These are phyloP conservation scores for Pantherophis guttatus DNA, from an alignment of 2,113 vertebrate species.

Conservation along the genomic window DNA sequence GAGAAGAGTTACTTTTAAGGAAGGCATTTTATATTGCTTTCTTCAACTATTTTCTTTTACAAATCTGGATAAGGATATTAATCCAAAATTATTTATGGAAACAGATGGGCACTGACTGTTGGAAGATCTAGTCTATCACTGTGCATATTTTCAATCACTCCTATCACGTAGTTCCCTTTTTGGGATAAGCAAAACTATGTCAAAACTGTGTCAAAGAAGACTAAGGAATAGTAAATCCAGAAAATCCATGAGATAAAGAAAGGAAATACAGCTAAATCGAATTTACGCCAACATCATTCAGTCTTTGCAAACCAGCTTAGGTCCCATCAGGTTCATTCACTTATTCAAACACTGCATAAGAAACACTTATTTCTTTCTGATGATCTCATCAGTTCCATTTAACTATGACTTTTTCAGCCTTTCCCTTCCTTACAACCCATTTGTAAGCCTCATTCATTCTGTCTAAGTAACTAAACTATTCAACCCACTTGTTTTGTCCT, in stretches of 20 bases:
- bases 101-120: accelerated
- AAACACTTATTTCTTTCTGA: neutral
- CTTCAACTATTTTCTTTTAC: neutral
- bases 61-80: slow-evolving; percentile 37
- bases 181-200: neutral
- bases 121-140: neutral
- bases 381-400: neutral
- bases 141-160: neutral
- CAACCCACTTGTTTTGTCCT: neutral
- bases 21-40: neutral
- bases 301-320: neutral
- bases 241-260: neutral
- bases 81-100: neutral
- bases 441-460: neutral
- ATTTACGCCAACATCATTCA: neutral
- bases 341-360: neutral
- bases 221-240: neutral
- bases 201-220: neutral
- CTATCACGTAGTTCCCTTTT: neutral
- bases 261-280: neutral
- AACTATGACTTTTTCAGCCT: neutral
- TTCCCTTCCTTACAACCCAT: neutral
- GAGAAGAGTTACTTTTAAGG: neutral
- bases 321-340: neutral
- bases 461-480: neutral